These are phyloP conservation scores for Cinclus mexicanus DNA, from an alignment of 2,113 vertebrate genomes.

Conservation along the genomic window DNA sequence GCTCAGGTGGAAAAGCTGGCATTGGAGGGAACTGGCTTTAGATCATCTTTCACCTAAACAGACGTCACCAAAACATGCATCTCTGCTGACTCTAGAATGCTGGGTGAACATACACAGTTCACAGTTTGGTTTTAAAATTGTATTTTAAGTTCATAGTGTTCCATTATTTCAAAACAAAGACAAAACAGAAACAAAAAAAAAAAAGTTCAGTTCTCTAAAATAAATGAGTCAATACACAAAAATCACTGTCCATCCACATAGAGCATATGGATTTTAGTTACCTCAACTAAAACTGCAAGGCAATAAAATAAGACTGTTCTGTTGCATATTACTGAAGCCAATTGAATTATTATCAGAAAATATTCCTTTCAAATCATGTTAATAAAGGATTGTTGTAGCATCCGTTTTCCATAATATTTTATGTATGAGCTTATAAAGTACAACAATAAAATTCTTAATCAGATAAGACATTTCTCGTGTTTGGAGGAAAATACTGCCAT, in stretches of 20 bases:
- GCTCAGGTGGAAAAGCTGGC: background rate
- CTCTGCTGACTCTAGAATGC: background rate
- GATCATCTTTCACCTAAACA: background rate
- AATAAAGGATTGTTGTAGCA: background rate
- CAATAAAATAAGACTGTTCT: background rate
- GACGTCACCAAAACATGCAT: background rate
- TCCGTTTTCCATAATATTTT: constrained; percentile 19
- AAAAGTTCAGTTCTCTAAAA: background rate
- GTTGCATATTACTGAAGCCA: background rate
- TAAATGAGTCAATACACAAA: background rate
- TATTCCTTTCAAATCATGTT: constrained; percentile 15
- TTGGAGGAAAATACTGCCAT: background rate
- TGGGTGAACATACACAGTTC: background rate
- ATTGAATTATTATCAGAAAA: constrained; percentile 31
- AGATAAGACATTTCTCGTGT: background rate
- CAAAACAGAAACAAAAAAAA: background rate
- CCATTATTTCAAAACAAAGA: background rate
- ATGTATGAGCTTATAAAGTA: constrained; percentile 19
- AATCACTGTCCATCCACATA: background rate
- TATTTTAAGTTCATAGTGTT: background rate
- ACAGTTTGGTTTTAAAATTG: background rate
- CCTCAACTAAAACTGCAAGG: background rate
- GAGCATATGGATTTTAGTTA: background rate
- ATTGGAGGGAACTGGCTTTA: background rate
- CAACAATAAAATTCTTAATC: background rate